phyloP scores from a whole-genome alignment of 2,797 vertebrate genomes.

The Choloepus didactylus region DNA sequence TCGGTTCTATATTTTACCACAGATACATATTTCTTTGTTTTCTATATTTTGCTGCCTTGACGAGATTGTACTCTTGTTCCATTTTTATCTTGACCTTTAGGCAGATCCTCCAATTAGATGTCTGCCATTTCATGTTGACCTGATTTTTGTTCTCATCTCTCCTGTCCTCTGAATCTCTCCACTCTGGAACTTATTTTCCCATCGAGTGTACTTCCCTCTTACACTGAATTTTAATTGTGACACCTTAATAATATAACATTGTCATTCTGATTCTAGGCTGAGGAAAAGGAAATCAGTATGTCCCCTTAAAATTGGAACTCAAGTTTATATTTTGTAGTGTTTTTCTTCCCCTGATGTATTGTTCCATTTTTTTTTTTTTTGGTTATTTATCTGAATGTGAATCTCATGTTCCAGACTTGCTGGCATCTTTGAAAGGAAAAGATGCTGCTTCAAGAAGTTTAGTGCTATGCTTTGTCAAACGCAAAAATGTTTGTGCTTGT shows the following conservation, averaged over 20 bases:
- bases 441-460: constrained; percentile 55
- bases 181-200: background rate
- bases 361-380: background rate
- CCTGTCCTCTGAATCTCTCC: background rate
- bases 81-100: background rate
- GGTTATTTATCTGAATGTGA: constrained; percentile 51
- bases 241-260: background rate
- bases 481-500: constrained; percentile 53
- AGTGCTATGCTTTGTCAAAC: constrained; percentile 56
- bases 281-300: background rate
- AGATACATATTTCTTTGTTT: background rate
- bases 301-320: constrained; percentile 43
- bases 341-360: background rate
- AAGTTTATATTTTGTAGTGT: background rate
- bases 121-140: background rate
- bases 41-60: background rate
- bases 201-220: constrained; percentile 23
- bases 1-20: background rate
- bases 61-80: background rate
- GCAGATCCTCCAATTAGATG: background rate
- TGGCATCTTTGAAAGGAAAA: constrained; percentile 66
- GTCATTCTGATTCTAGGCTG: background rate
- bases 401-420: constrained; percentile 38
- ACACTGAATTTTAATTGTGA: constrained; percentile 1
- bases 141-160: background rate